phyloP scores from a whole-genome alignment of 2,797 vertebrate genomes.

The Schizopygopsis pylzovi region DNA sequence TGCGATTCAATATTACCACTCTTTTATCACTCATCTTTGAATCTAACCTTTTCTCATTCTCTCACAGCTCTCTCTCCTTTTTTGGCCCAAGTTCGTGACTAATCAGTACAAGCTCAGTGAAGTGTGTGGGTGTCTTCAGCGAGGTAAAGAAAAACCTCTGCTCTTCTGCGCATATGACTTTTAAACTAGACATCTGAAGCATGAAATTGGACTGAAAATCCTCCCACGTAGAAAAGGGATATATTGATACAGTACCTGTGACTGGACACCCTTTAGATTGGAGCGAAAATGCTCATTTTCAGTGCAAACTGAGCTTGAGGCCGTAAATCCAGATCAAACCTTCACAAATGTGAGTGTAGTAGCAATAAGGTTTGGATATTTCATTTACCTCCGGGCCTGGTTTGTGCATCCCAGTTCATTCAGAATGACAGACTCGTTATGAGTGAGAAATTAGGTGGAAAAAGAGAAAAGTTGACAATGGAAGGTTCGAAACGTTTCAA shows the following conservation, averaged over 20 bases:
- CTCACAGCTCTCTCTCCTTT: slow-evolving; percentile 42
- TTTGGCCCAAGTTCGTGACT: slow-evolving; percentile 57
- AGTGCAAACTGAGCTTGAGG: slow-evolving; percentile 7
- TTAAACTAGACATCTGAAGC: slow-evolving; percentile 51
- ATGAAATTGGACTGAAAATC: slow-evolving; percentile 52
- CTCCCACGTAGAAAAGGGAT: slow-evolving; percentile 41
- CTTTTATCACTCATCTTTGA: slow-evolving; percentile 42
- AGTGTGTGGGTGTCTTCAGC: slow-evolving; percentile 69
- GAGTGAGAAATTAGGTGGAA: slow-evolving; percentile 34
- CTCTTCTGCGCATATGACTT: slow-evolving; percentile 61
- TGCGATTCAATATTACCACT: slow-evolving; percentile 4
- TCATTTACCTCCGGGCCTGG: slow-evolving; percentile 8
- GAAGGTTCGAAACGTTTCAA: slow-evolving; percentile 12
- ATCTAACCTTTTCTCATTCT: slow-evolving; percentile 35
- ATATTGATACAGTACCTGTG: slow-evolving; percentile 33
- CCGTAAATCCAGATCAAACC: not conserved
- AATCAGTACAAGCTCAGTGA: slow-evolving; percentile 69
- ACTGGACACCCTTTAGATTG: slow-evolving; percentile 36
- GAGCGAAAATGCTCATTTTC: slow-evolving; percentile 37
- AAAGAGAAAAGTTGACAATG: slow-evolving; percentile 12
- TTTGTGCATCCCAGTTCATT: slow-evolving; percentile 28
- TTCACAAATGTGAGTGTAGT: not conserved
- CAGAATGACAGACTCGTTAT: slow-evolving; percentile 33
- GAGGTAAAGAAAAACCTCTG: slow-evolving; percentile 66
- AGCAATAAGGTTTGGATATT: not conserved